These are phyloP conservation scores for Osmerus mordax DNA, from an alignment of 2,113 vertebrate genomes.

Conservation along the genomic window DNA sequence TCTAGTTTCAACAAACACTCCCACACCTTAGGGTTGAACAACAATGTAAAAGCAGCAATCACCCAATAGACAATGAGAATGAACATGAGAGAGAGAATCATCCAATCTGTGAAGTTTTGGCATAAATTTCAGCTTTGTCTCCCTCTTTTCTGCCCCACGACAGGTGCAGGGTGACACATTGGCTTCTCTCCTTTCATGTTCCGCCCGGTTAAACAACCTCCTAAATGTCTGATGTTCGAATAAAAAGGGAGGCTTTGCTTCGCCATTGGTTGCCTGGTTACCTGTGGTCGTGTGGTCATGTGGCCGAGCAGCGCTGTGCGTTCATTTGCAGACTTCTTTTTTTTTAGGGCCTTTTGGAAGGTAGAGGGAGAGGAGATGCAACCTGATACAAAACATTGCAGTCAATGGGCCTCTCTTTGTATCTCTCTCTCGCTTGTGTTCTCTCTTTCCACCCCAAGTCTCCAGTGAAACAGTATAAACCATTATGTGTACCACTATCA, in stretches of 20 bases:
- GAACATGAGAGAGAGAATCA: not conserved
- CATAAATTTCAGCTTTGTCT: conserved; percentile 43
- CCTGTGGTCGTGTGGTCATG: conserved; percentile 45
- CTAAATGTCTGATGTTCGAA: conserved; percentile 61
- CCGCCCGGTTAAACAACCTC: conserved; percentile 60
- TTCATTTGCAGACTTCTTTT: conserved; percentile 31
- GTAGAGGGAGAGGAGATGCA: conserved; percentile 36
- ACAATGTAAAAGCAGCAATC: not conserved
- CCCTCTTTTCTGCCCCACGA: conserved; percentile 27
- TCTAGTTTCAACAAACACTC: no score
- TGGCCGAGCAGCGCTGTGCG: conserved; percentile 33
- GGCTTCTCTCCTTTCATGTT: conserved; percentile 40
- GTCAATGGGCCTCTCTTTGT: conserved; percentile 43
- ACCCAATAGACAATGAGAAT: not conserved
- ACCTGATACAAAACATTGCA: conserved; percentile 62
- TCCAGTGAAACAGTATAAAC: conserved; percentile 63
- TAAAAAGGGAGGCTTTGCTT: conserved; percentile 37
- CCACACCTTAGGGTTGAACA: not conserved
- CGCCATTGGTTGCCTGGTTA: conserved; percentile 67
- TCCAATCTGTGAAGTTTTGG: conserved; percentile 27
- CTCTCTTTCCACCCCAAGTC: conserved; percentile 32
- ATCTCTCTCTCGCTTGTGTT: conserved; percentile 24
- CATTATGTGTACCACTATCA: conserved; percentile 68
- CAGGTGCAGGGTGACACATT: conserved; percentile 43
- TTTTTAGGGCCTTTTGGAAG: conserved; percentile 26